Percentiles rank a stretch among this genome's conserved stretches.
phyloP scores from a whole-genome alignment of 2,113 vertebrate species.

The Cryptotis parvus region DNA sequence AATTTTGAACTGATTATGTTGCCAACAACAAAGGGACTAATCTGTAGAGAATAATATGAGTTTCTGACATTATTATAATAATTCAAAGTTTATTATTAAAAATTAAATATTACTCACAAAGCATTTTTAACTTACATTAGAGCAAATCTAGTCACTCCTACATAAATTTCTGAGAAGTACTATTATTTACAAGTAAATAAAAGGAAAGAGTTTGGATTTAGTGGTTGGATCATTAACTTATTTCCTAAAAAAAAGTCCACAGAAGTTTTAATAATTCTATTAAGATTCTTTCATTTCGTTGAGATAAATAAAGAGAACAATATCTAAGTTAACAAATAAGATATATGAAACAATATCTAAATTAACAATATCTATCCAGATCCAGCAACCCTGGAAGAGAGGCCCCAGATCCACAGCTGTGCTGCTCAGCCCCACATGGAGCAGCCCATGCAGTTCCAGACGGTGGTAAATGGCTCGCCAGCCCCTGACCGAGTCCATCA shows the following conservation, averaged over 20 bases:
- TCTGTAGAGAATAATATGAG: slow-evolving; percentile 8
- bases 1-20: slow-evolving; percentile 61
- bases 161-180: background rate
- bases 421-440: too few species aligned
- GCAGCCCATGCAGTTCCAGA: too few species aligned
- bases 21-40: slow-evolving; percentile 57
- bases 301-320: too few species aligned
- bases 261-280: background rate
- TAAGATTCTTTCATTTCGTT: background rate
- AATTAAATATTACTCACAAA: slow-evolving; percentile 10
- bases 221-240: background rate
- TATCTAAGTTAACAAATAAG: too few species aligned
- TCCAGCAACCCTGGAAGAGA: too few species aligned
- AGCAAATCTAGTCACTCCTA: background rate
- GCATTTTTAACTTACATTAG: background rate
- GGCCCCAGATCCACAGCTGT: too few species aligned
- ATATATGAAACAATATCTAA: too few species aligned
- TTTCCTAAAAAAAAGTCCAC: background rate
- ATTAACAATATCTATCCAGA: too few species aligned
- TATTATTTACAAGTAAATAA: slow-evolving; percentile 17
- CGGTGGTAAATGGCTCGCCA: too few species aligned
- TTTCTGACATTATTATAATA: slow-evolving; percentile 60
- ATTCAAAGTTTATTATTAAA: slow-evolving; percentile 62
- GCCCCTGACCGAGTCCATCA: too few species aligned
- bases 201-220: background rate